Evolutionary conservation across 1,140 invertebrate species (phyloP).

Genomic region (Hormaphis cornu): DNA sequence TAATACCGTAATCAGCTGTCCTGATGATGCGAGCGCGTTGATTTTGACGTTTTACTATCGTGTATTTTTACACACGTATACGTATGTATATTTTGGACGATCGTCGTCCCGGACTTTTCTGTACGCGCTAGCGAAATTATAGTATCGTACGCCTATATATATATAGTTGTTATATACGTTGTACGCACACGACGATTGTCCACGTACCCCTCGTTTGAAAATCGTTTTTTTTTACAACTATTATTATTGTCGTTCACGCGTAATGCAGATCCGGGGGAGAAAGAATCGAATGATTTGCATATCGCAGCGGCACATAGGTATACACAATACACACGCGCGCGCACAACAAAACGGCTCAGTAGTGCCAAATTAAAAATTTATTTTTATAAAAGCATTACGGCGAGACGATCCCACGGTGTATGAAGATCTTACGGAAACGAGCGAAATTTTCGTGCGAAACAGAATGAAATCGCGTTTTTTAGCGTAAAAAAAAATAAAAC

Average conservation of each 20-base stretch:
- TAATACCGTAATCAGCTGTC: no score
- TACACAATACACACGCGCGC: not conserved
- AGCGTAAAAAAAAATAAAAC: not conserved
- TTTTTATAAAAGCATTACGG: no score
- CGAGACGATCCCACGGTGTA: no score
- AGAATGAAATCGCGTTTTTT: constrained; percentile 6
- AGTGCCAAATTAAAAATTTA: constrained; percentile 24
- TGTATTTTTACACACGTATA: no score
- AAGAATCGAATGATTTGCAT: constrained; percentile 19
- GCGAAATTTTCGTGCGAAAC: not conserved
- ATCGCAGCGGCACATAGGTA: not conserved
- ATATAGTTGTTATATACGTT: not conserved
- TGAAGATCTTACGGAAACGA: no score
- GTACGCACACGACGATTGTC: not conserved
- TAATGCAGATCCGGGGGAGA: constrained; percentile 4
- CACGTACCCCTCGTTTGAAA: constrained; percentile 11
- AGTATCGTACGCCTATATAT: no score
- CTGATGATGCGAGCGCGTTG: no score
- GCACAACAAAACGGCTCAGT: not conserved
- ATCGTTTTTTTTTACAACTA: constrained; percentile 1
- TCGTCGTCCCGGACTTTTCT: no score
- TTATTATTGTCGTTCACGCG: no score
- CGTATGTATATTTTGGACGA: no score
- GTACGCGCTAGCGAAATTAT: no score
- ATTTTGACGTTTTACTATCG: no score